These are phyloP conservation scores for Gyps fulvus DNA, from an alignment of 2,113 vertebrate species.

Conservation along the genomic window DNA sequence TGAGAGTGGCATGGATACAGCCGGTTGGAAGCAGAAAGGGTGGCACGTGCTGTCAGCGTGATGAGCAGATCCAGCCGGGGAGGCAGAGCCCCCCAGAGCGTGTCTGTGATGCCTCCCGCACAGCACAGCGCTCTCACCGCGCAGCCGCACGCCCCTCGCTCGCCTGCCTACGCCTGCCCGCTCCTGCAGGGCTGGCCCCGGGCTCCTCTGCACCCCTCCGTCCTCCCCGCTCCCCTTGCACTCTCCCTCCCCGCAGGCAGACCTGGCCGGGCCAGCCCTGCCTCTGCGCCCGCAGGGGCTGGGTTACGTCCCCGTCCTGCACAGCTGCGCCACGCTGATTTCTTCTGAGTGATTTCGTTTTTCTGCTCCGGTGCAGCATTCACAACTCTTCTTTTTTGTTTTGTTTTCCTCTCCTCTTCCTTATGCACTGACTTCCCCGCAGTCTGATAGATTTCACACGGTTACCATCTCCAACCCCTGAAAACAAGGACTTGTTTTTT, in stretches of 20 bases:
- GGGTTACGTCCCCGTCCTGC: not conserved
- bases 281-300: rapidly evolving
- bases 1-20: rapidly evolving
- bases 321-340: not conserved
- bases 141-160: not conserved
- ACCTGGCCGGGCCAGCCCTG: not conserved
- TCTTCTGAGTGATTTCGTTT: slow-evolving; percentile 45
- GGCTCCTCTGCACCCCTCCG: not conserved
- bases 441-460: slow-evolving; percentile 98
- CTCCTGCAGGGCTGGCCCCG: not conserved
- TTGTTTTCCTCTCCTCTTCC: slow-evolving; percentile 72
- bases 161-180: not conserved
- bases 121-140: not conserved
- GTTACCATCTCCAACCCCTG: slow-evolving; percentile 97
- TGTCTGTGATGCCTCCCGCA: not conserved
- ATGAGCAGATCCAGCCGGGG: not conserved
- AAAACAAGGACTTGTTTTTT: slow-evolving; percentile 99
- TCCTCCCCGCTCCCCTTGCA: not conserved
- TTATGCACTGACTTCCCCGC: slow-evolving; percentile 75
- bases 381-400: slow-evolving; percentile 73
- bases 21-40: not conserved
- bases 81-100: not conserved
- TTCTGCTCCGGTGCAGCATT: slow-evolving; percentile 62
- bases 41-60: not conserved
- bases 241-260: not conserved